These are phyloP conservation scores for Octopus bimaculoides DNA, from an alignment of 1,140 invertebrate genomes.

Conservation along the genomic window DNA sequence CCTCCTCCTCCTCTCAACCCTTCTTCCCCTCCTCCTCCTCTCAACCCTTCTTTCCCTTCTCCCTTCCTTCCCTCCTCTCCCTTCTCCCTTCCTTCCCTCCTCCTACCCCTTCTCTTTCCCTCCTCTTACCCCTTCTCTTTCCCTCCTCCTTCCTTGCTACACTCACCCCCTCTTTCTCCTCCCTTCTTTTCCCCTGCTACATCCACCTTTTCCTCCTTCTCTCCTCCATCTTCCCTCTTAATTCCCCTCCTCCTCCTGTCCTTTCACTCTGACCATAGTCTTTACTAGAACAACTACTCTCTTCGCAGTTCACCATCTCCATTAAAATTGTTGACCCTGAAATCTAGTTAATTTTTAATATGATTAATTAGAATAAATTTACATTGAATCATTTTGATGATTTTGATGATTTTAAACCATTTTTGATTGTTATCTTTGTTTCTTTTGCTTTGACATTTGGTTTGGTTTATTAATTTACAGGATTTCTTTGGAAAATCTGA, in stretches of 20 bases:
- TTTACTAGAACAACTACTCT: not conserved
- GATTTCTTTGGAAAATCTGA: constrained; percentile 64
- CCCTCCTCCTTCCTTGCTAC: no score
- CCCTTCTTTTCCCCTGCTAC: not conserved
- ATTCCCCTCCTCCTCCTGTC: not conserved
- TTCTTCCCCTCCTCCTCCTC: not conserved
- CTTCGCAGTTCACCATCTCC: no score
- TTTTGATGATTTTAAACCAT: no score
- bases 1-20: not conserved
- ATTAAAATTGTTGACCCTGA: no score
- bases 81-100: no score
- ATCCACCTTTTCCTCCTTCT: not conserved
- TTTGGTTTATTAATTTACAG: constrained; percentile 47
- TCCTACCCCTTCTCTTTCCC: not conserved
- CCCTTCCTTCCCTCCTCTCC: not conserved
- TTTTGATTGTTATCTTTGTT: not conserved
- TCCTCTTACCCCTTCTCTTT: not conserved
- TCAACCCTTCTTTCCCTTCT: not conserved
- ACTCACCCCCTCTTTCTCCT: not conserved
- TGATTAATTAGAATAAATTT: no score
- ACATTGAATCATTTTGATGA: no score
- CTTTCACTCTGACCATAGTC: not conserved
- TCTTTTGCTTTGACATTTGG: not conserved
- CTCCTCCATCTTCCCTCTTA: not conserved
- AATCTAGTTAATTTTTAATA: no score